Evolutionary conservation across 2,113 vertebrate genomes (phyloP).

Genomic region (Chlamydotis undulata): DNA sequence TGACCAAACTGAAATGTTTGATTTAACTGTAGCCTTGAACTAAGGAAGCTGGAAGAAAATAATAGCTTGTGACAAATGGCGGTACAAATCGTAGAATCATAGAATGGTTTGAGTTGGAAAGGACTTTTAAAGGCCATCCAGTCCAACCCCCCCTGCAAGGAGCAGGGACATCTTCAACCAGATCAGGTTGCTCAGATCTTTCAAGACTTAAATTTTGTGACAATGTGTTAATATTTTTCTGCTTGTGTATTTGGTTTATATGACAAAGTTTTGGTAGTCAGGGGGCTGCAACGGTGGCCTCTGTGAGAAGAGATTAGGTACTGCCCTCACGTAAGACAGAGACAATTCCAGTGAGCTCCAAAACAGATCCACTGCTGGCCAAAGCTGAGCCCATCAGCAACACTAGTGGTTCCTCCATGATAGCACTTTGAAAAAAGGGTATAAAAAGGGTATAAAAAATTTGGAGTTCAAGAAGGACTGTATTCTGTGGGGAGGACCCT

Average conservation of each 20-base stretch:
- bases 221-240: not conserved
- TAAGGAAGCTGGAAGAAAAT: not conserved
- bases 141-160: too few relatives aligned
- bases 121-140: too few relatives aligned
- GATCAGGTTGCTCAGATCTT: not conserved
- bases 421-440: not conserved
- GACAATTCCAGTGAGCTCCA: not conserved
- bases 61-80: not conserved
- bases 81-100: not conserved
- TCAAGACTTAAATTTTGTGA: not conserved
- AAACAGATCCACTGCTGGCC: accelerated
- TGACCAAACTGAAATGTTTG: not conserved
- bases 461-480: not conserved
- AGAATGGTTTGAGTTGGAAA: too few relatives aligned
- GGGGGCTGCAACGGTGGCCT: not conserved
- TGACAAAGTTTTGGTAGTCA: not conserved
- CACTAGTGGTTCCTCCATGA: not conserved
- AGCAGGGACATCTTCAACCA: too few relatives aligned
- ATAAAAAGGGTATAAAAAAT: too few relatives aligned
- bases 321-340: accelerated
- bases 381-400: not conserved
- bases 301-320: not conserved
- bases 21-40: not conserved
- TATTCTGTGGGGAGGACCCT: not conserved
- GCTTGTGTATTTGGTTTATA: not conserved